Evolutionary conservation across 2,888 invertebrate species (phyloP).

Genomic region (Euspilapteryx auroguttella): DNA sequence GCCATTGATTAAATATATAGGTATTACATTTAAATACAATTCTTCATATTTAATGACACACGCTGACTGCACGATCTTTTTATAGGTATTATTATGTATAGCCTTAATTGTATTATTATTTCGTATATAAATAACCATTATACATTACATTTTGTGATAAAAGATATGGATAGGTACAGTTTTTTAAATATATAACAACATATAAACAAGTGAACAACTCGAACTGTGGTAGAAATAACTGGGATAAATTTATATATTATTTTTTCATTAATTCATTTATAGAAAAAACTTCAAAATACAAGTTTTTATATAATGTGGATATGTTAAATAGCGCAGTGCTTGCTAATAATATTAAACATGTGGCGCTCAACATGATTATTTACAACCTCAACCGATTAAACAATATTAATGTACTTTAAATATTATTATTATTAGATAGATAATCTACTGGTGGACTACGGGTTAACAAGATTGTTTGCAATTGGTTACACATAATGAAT

Average conservation of each 20-base stretch:
- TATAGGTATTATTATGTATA: conserved; percentile 46
- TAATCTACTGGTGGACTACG: too few species aligned
- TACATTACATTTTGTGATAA: conserved; percentile 43
- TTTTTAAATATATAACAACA: conserved; percentile 52
- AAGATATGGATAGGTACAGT: conserved; percentile 54
- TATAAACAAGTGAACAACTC: conserved; percentile 59
- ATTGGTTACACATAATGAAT: too few species aligned
- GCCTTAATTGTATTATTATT: too few species aligned
- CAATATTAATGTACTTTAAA: too few species aligned
- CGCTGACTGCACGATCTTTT: conserved; percentile 49
- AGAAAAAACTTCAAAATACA: conserved; percentile 46
- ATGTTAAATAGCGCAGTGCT: conserved; percentile 56
- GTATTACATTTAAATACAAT: too few species aligned
- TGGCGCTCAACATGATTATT: conserved; percentile 28
- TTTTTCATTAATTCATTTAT: conserved; percentile 47
- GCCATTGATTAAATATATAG: conserved; percentile 40
- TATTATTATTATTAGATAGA: too few species aligned
- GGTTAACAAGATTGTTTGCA: too few species aligned
- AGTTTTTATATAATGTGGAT: too few species aligned
- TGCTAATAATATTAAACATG: conserved; percentile 34
- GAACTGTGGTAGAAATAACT: conserved; percentile 49
- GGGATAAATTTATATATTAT: conserved; percentile 50
- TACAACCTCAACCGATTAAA: too few species aligned
- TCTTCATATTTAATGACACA: conserved; percentile 50
- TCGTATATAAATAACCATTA: conserved; percentile 55